Base-by-base conservation (phyloP, 2,888 invertebrate species). In the Ochlodes sylvanus region DNA sequence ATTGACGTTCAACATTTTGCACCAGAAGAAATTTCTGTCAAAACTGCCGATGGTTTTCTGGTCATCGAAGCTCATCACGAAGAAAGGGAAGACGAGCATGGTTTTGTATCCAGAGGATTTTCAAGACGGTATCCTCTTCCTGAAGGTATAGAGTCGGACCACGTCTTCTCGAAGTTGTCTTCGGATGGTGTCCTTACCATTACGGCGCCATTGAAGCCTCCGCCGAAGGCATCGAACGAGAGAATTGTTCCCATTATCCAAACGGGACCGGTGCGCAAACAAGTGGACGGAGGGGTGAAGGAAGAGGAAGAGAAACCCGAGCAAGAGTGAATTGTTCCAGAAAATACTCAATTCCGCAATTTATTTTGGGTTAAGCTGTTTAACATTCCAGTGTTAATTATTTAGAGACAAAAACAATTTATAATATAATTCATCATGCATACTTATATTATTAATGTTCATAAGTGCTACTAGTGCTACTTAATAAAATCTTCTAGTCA, bases 11-110 rank as follows among this genome's bases (percentile, higher is more conserved):
- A 96, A 70, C 96, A 97, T 72, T 97, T 97, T 75, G 89, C 94
- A 2, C 97, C 97, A 0, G 94, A 95, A 68, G 97, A 97, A 80
- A 95, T 97, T 34, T 94, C 94, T 0, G 97, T 97, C 0, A 97
- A 96, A 81, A 96, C 96, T 0, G 94, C 94, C 0, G 96, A 96
- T 57, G 94, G 95, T 61, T 94, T 87, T 54, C 91, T 97, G 38
- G 93, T 96, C 0, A 92, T 96, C 14, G 96, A 96, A 81, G 97
- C 96, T 1, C 96, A 96, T 79, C 97, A 97, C 76, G 97, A 97
- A 77, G 97, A 97, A 79, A 95, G 94, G 77, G 94, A 95, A 72
- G 97, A 97, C 78, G 96, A 97, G 75, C 97, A 97, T 74, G 96
- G 96, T 2, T 95, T 91, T 73, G 94, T 97, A 61, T 95, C 96